Evolutionary conservation across 2,888 invertebrate genomes (phyloP), one percentile per base, ranked within the genome.

Genomic region (Mesochorus sp.): DNA sequence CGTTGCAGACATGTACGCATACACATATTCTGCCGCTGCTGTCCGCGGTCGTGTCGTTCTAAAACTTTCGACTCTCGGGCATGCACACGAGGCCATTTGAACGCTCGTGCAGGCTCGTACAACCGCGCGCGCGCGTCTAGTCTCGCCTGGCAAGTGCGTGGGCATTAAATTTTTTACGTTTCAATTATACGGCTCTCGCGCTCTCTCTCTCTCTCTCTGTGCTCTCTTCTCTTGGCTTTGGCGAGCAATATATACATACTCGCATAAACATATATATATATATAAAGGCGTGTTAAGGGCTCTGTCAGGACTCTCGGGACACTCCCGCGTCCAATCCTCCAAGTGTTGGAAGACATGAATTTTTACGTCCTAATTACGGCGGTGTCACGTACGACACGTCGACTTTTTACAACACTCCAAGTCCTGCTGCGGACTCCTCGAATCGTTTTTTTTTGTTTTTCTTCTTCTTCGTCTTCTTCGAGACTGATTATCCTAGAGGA

Each of bases 351-450:
- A 81, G 81, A 85, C 85, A 85, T 85, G 86, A 85, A 87, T 86
- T 88, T 86, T 87, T 86, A 86, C 86, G 85, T 87, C 87, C 87
- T 86, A 87, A 88, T 88, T 87, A 88, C 87, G 86, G 59, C 17
- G 19, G 21, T 5, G 83, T 85, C 83, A 82, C 84, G 86, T 85
- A 86, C 87, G 87, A 84, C 86, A 83, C 83, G 83, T 84, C 86
- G 86, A 88, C 88, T 85, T 83, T 83, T 87, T 85, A 86, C 83
- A 84, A 84, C 81, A 14, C 53, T 31, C 28, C 3, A 34, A 34
- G 1, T 6, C 8, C n/a, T n/a, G n/a, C n/a, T n/a, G n/a, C n/a
- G n/a, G n/a, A n/a, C n/a, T 34, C n/a, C 34, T 39, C 12, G 2
- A 2, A 3, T n/a, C 1, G 3, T 12, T 39, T 39, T 12, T n/a